Percentiles rank a stretch among this genome's conserved stretches.
These are phyloP conservation scores for Campopleginae sp. DNA, from an alignment of 2,888 invertebrate species.

Conservation along the genomic window DNA sequence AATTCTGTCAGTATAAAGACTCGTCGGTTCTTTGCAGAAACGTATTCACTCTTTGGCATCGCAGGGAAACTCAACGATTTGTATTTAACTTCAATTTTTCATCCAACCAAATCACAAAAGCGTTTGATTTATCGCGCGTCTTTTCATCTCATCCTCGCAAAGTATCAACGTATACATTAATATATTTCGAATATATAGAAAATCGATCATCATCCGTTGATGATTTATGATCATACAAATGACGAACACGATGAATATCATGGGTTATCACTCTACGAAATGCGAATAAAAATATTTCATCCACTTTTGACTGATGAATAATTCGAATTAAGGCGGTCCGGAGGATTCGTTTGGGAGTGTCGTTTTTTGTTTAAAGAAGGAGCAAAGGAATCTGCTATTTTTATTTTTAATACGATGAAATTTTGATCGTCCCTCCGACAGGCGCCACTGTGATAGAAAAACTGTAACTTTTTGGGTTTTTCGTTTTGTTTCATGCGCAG, in stretches of 20 bases:
- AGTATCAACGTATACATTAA: not conserved
- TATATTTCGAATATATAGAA: not conserved
- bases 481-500: too few species aligned
- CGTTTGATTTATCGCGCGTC: slow-evolving; percentile 57
- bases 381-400: too few species aligned
- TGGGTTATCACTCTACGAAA: slow-evolving; percentile 2
- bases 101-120: slow-evolving; percentile 19
- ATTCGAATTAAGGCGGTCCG: slow-evolving; percentile 39
- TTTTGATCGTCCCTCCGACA: too few species aligned
- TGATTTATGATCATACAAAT: slow-evolving; percentile 53
- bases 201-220: not conserved
- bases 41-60: slow-evolving; percentile 32
- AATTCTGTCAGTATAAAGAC: slow-evolving; percentile 27
- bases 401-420: too few species aligned
- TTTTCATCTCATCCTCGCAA: not conserved
- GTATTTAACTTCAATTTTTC: slow-evolving; percentile 39
- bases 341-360: too few species aligned
- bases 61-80: slow-evolving; percentile 23
- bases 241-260: slow-evolving; percentile 29
- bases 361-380: too few species aligned
- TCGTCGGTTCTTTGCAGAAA: slow-evolving; percentile 51
- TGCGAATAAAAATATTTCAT: not conserved
- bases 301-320: slow-evolving; percentile 34
- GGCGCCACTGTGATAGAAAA: too few species aligned
- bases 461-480: too few species aligned